phyloP scores from a whole-genome alignment of 2,113 vertebrate genomes.

The Mesocricetus auratus region DNA sequence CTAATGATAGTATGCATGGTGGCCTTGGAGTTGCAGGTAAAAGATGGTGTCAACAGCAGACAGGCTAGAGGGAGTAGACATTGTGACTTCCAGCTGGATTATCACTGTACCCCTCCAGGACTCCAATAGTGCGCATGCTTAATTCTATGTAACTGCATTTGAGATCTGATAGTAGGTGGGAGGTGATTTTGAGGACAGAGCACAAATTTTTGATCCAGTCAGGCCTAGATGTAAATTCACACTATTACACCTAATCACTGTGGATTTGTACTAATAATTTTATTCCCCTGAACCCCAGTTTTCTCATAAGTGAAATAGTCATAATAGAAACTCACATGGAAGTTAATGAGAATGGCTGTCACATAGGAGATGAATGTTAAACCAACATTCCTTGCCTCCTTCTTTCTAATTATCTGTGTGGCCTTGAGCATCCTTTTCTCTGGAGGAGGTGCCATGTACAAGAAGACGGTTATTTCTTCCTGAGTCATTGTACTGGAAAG shows the following conservation, averaged over 20 bases:
- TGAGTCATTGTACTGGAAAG: slow-evolving; percentile 21
- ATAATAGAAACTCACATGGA: slow-evolving; percentile 17
- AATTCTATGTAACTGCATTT: slow-evolving; percentile 42
- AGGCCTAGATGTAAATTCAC: slow-evolving; percentile 44
- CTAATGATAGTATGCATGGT: neutral
- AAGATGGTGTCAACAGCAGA: neutral
- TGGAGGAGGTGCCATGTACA: neutral
- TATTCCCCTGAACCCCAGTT: neutral
- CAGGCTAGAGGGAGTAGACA: neutral
- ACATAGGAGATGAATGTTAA: slow-evolving; percentile 46
- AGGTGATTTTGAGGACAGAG: slow-evolving; percentile 16
- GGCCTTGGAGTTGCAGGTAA: neutral
- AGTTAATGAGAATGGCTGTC: slow-evolving; percentile 40
- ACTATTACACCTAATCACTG: neutral
- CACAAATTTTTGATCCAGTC: slow-evolving; percentile 32
- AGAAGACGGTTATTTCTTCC: neutral
- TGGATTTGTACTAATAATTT: slow-evolving; percentile 40
- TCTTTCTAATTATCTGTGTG: slow-evolving; percentile 42
- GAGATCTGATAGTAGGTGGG: neutral
- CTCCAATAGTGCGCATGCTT: neutral
- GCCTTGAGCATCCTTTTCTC: neutral
- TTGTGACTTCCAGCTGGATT: slow-evolving; percentile 34
- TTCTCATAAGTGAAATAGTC: slow-evolving; percentile 36
- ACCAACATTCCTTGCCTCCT: neutral
- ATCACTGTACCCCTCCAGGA: neutral